Percentiles rank a stretch among this genome's conserved stretches.
These are phyloP conservation scores for Oceanodroma leucorhoa DNA, from an alignment of 2,797 vertebrate species.

Conservation along the genomic window DNA sequence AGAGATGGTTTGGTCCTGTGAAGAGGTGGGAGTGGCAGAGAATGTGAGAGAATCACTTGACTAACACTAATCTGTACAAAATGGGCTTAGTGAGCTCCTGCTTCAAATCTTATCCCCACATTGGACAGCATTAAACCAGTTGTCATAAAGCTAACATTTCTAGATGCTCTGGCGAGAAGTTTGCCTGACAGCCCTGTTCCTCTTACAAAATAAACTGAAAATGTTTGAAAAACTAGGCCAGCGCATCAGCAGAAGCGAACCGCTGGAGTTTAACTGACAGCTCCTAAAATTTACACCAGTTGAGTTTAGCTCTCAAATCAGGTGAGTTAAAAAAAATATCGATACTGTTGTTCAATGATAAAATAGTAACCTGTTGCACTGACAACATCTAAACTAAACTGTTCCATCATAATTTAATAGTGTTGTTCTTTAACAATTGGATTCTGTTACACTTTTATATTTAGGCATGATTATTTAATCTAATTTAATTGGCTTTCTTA, in stretches of 20 bases:
- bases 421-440: conserved; percentile 71
- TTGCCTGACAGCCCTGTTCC: neutral
- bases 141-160: conserved; percentile 10
- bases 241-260: neutral
- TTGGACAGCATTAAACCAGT: neutral
- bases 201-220: neutral
- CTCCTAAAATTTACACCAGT: neutral
- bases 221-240: neutral
- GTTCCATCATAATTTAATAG: conserved; percentile 59
- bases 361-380: conserved; percentile 51
- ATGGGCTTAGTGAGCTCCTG: neutral
- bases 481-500: conserved; percentile 78
- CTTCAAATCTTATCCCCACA: conserved; percentile 7
- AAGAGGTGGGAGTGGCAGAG: neutral
- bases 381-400: conserved; percentile 39
- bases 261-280: neutral
- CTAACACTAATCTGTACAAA: conserved; percentile 6
- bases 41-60: neutral
- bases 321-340: neutral
- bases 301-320: neutral
- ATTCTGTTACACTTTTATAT: conserved; percentile 65
- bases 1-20: neutral
- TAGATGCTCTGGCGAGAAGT: neutral
- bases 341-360: neutral
- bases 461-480: conserved; percentile 76